Conservation (phyloP, 2,113 vertebrate species). For the Psilopsiagon aymara region DNA sequence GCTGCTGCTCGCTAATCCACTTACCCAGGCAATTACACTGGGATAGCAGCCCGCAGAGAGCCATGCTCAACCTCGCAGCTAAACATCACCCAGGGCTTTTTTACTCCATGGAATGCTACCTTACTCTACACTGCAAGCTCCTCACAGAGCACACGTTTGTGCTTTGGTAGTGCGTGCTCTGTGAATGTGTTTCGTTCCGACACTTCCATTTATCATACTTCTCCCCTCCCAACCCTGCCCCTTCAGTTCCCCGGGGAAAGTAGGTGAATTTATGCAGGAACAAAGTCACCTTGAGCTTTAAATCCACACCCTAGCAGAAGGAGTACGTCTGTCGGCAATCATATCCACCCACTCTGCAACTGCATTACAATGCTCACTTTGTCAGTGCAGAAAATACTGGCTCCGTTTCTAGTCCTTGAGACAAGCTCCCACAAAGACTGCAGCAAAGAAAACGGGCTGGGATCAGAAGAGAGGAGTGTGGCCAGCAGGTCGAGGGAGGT, state of each 20-base stretch:
- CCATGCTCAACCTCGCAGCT: neutral
- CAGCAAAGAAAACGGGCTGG: neutral
- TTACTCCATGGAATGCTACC: neutral
- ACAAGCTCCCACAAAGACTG: neutral
- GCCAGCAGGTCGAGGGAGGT: neutral
- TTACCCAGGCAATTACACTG: neutral
- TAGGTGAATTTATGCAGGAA: constrained; percentile 30
- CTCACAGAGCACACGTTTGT: neutral
- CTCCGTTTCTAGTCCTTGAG: neutral
- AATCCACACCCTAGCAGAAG: constrained; percentile 58
- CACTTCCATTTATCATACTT: constrained; percentile 16
- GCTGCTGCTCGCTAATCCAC: neutral
- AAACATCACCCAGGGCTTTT: neutral
- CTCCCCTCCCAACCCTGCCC: constrained; percentile 10
- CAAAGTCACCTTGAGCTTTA: constrained; percentile 63
- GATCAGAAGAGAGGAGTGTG: neutral
- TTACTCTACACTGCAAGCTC: neutral
- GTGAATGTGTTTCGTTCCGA: neutral
- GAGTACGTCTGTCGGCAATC: constrained; percentile 27
- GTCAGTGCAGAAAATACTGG: neutral
- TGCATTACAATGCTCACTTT: constrained; percentile 53
- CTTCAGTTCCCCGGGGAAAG: neutral
- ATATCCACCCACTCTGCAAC: constrained; percentile 39
- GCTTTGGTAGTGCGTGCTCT: neutral
- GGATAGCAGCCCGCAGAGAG: neutral